Percentiles rank a stretch among this genome's conserved stretches.
Evolutionary conservation across 2,888 invertebrate species (phyloP).

Genomic region (Apodemia hepburni): DNA sequence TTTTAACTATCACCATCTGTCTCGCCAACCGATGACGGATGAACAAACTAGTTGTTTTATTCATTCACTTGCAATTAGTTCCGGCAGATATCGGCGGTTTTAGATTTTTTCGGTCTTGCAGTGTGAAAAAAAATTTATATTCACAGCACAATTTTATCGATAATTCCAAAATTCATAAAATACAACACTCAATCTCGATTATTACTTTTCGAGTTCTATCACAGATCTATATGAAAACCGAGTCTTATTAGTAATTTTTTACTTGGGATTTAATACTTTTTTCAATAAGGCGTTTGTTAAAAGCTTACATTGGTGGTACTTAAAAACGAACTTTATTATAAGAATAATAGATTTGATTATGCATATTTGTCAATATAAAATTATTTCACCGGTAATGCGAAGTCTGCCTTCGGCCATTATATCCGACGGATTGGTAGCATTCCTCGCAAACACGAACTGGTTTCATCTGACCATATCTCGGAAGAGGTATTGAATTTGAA

Average conservation of each 20-base stretch:
- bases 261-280: neutral
- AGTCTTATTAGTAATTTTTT: constrained; percentile 13
- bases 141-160: neutral
- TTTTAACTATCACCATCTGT: no score
- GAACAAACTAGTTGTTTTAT: no score
- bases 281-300: constrained; percentile 5
- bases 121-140: neutral
- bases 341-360: constrained; percentile 12
- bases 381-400: constrained; percentile 44
- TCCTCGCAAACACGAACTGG: constrained; percentile 97
- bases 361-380: constrained; percentile 9
- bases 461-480: constrained; percentile 94
- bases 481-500: constrained; percentile 94
- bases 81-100: no score
- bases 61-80: no score
- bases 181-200: constrained; percentile 9
- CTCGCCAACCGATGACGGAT: no score
- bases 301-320: constrained; percentile 15
- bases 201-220: neutral
- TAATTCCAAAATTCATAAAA: neutral
- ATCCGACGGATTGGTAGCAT: constrained; percentile 81
- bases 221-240: neutral
- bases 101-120: no score
- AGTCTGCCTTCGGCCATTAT: constrained; percentile 40
- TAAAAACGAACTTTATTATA: constrained; percentile 7